phyloP scores from a whole-genome alignment of 2,888 invertebrate genomes.

The Schrankia costaestrigalis region DNA sequence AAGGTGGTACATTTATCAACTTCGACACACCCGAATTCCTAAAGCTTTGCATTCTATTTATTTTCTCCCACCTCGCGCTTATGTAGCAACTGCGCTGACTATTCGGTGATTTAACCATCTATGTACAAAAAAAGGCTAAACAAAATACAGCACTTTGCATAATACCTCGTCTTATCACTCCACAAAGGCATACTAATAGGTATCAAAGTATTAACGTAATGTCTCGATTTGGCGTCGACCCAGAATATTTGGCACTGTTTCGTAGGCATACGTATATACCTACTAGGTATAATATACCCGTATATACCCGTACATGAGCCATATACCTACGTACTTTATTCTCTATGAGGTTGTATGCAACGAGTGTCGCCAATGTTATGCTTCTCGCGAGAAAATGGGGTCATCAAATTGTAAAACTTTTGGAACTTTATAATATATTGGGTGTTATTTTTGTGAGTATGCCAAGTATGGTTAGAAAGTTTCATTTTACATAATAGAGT shows the following conservation, averaged over 20 bases:
- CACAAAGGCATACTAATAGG: constrained; percentile 21
- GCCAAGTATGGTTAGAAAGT: background rate
- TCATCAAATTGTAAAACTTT: background rate
- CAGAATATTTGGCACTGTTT: constrained; percentile 47
- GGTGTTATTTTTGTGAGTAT: constrained; percentile 2
- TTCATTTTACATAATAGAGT: too few species aligned
- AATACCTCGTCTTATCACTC: background rate
- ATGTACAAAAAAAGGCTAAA: too few species aligned
- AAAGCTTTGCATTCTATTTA: too few species aligned
- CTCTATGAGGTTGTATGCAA: constrained; percentile 2
- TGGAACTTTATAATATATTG: constrained; percentile 3
- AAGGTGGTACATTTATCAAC: too few species aligned
- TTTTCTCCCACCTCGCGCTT: too few species aligned
- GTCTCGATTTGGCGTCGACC: constrained; percentile 49
- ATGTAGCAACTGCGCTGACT: too few species aligned
- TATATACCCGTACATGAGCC: too few species aligned
- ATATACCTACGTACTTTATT: too few species aligned
- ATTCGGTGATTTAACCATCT: too few species aligned
- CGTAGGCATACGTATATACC: constrained; percentile 17
- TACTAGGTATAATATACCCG: too few species aligned
- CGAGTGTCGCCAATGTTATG: constrained; percentile 1
- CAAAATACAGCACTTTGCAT: too few species aligned
- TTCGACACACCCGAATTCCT: too few species aligned
- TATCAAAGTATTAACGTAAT: constrained; percentile 57
- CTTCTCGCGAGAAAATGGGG: background rate